Percentiles rank a stretch among this genome's conserved stretches.
These are phyloP conservation scores for Ornithorhynchus anatinus DNA, from an alignment of 2,113 vertebrate genomes.

Conservation along the genomic window DNA sequence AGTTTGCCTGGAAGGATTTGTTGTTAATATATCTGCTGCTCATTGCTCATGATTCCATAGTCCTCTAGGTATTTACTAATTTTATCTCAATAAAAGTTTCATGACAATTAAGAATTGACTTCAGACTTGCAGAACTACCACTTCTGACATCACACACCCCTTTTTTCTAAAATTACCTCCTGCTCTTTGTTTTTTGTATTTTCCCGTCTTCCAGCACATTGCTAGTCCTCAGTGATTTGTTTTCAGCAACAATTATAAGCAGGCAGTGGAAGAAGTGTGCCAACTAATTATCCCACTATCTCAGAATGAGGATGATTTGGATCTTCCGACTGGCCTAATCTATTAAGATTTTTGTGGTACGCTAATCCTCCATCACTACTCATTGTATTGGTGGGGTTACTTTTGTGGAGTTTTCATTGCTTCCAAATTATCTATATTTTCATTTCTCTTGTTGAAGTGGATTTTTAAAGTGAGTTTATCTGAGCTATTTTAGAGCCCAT, in stretches of 20 bases:
- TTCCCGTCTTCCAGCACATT: neutral
- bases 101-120: too few relatives aligned
- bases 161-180: neutral
- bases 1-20: neutral
- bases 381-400: neutral
- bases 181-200: neutral
- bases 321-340: too few relatives aligned
- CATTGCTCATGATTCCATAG: neutral
- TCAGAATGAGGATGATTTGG: neutral
- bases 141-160: neutral
- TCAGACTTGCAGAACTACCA: neutral
- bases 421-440: neutral
- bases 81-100: slow-evolving; percentile 40
- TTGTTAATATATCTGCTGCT: neutral
- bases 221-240: neutral
- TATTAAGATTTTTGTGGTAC: too few relatives aligned
- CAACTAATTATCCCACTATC: neutral
- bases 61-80: slow-evolving; percentile 13
- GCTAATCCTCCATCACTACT: neutral
- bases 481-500: neutral
- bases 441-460: neutral
- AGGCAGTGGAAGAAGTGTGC: neutral
- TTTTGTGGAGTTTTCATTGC: neutral
- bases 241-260: neutral
- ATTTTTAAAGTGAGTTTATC: neutral